Evolutionary conservation across 2,797 vertebrate genomes (phyloP).

Genomic region (Eulemur albifrons): DNA sequence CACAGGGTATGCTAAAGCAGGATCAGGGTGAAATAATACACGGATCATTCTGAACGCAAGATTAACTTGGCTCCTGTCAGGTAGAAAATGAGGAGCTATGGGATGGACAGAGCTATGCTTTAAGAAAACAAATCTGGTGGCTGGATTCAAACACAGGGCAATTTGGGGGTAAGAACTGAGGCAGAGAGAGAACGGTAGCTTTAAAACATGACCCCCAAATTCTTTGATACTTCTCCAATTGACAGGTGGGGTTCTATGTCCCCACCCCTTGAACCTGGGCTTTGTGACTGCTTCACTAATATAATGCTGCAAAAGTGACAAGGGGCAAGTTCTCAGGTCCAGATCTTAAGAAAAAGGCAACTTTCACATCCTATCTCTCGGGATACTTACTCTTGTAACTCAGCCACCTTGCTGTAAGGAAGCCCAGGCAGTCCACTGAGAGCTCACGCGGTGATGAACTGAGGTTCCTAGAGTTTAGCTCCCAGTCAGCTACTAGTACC

Average conservation of each 20-base stretch:
- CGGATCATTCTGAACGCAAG: not conserved
- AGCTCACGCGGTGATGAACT: not conserved
- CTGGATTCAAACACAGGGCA: not conserved
- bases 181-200: not conserved
- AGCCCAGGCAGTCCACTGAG: not conserved
- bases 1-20: not conserved
- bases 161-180: not conserved
- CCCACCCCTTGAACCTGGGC: not conserved
- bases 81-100: not conserved
- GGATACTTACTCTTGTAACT: not conserved
- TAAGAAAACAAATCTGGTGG: not conserved
- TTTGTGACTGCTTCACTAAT: not conserved
- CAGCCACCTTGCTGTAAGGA: not conserved
- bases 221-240: not conserved
- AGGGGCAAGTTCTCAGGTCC: not conserved
- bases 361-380: not conserved
- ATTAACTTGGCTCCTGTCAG: not conserved
- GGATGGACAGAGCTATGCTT: not conserved
- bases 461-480: not conserved
- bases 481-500: not conserved
- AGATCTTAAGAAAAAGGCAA: not conserved
- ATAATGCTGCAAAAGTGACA: not conserved
- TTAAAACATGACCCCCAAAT: not conserved
- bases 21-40: not conserved
- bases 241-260: not conserved